Conservation (phyloP, 2,888 invertebrate genomes). For the Copidosoma aretas region DNA sequence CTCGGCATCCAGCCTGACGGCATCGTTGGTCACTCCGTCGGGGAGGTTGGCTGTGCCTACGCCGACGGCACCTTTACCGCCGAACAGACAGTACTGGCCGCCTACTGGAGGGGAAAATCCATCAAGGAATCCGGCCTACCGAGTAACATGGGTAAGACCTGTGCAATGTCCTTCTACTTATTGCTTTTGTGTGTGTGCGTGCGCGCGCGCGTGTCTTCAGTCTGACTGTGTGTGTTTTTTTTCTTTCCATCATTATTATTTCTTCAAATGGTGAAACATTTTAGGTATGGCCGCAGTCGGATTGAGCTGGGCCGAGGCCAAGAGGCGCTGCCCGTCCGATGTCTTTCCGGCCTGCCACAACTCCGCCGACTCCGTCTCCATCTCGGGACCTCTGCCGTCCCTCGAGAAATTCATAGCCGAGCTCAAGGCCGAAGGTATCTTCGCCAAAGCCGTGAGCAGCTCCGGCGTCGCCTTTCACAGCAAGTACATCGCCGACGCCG, state of each 20-base stretch:
- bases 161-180: too few species aligned
- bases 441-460: constrained; percentile 85
- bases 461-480: constrained; percentile 95
- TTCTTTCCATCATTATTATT: background rate
- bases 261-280: background rate
- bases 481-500: constrained; percentile 85
- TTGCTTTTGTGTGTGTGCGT: too few species aligned
- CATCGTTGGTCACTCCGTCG: constrained; percentile 95
- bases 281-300: constrained; percentile 87
- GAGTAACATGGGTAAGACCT: constrained; percentile 32
- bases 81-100: constrained; percentile 91
- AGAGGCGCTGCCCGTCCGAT: constrained; percentile 76
- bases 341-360: constrained; percentile 94
- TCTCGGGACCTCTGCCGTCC: constrained; percentile 83
- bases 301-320: constrained; percentile 84
- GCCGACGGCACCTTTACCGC: constrained; percentile 94
- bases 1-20: constrained; percentile 88
- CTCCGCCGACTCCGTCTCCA: constrained; percentile 89
- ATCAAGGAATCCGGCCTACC: constrained; percentile 76
- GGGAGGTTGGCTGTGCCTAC: constrained; percentile 92
- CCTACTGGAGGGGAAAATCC: constrained; percentile 91
- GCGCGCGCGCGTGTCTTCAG: too few species aligned
- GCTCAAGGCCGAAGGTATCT: constrained; percentile 77
- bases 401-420: constrained; percentile 74
- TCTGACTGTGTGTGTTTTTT: too few species aligned